Conservation (phyloP, 2,797 vertebrate species). For the Amniataba percoides region DNA sequence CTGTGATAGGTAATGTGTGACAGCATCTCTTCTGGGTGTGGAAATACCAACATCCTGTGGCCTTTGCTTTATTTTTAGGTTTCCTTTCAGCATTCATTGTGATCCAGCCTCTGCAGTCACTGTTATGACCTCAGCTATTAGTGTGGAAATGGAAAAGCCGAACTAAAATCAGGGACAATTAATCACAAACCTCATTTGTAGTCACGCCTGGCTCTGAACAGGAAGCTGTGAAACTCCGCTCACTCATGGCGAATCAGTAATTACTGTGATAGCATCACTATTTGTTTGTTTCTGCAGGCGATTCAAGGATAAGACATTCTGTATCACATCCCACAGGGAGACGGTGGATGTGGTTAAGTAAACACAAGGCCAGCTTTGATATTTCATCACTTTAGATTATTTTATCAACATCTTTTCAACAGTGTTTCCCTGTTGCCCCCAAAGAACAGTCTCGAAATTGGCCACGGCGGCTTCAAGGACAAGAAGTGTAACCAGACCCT, state of each 20-base stretch:
- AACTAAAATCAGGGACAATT: conserved; percentile 20
- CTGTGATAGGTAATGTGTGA: conserved; percentile 40
- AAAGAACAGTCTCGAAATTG: conserved; percentile 27
- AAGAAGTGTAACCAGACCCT: conserved; percentile 18
- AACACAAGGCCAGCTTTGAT: conserved; percentile 30
- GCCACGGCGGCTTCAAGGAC: conserved; percentile 37
- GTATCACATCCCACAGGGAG: conserved; percentile 33
- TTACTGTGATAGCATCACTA: conserved; percentile 38
- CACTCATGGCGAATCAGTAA: conserved; percentile 48
- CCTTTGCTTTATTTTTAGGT: conserved; percentile 5
- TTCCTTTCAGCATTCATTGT: conserved; percentile 19
- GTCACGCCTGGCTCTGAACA: conserved; percentile 38
- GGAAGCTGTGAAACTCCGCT: conserved; percentile 45
- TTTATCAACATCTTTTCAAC: conserved; percentile 46
- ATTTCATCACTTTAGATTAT: conserved; percentile 45
- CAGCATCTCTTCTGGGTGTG: conserved; percentile 18
- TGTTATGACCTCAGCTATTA: conserved; percentile 8
- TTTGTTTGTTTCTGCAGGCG: conserved; percentile 34
- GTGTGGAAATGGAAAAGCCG: conserved; percentile 15
- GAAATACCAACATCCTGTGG: conserved; percentile 41
- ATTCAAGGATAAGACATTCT: conserved; percentile 34
- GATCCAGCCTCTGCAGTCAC: conserved; percentile 10
- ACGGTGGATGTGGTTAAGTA: conserved; percentile 32
- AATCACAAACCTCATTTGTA: conserved; percentile 22
- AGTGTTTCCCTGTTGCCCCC: not conserved